Evolutionary conservation across 2,797 vertebrate genomes (phyloP).

Genomic region (Muscicapa comitata): DNA sequence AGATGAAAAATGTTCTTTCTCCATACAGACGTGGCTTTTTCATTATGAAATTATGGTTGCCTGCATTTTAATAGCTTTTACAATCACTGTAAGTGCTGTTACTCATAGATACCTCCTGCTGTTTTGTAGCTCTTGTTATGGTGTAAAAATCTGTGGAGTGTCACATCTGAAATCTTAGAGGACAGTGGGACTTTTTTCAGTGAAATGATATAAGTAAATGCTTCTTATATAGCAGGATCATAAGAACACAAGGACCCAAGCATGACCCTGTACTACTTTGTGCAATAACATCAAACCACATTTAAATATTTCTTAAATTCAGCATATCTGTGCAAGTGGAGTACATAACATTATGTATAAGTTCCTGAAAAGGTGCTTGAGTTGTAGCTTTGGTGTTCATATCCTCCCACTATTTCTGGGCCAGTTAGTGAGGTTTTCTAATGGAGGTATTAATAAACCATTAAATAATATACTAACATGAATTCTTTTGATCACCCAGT

Average conservation of each 20-base stretch:
- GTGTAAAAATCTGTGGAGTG: not conserved
- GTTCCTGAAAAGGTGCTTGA: not conserved
- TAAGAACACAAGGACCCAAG: not conserved
- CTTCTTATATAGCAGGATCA: not conserved
- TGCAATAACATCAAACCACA: not conserved
- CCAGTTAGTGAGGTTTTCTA: not conserved
- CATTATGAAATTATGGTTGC: not conserved
- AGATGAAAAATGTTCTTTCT: not conserved
- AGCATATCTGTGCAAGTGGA: not conserved
- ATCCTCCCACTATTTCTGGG: not conserved
- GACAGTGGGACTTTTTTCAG: not conserved
- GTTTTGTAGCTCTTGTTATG: not conserved
- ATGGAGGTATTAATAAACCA: not conserved
- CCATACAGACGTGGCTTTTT: not conserved
- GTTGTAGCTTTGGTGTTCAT: not conserved
- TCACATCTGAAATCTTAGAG: not conserved
- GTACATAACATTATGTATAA: not conserved
- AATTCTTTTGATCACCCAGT: not conserved
- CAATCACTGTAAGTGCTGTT: not conserved
- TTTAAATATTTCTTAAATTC: not conserved
- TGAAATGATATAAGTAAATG: not conserved
- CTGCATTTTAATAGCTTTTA: slow-evolving; percentile 17
- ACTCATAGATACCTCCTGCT: not conserved
- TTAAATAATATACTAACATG: not conserved
- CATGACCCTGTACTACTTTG: not conserved